Evolutionary conservation across 2,113 vertebrate genomes (phyloP).

Genomic region (Cacatua alba): DNA sequence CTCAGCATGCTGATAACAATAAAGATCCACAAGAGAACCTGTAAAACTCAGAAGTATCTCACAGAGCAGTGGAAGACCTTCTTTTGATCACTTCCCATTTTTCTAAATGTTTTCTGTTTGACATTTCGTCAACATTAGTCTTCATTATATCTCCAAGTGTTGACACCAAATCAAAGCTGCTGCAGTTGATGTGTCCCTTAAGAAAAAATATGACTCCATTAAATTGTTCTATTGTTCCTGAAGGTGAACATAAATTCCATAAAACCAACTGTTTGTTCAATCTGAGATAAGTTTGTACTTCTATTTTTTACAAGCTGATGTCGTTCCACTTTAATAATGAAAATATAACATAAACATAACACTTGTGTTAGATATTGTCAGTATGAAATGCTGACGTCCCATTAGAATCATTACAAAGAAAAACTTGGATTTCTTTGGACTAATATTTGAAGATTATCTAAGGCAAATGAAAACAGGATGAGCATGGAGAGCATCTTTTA

Average conservation of each 20-base stretch:
- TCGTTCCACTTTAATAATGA: not conserved
- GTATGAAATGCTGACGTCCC: not conserved
- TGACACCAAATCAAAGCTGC: conserved; percentile 3
- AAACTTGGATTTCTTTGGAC: not conserved
- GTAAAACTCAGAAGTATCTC: not conserved
- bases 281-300: not conserved
- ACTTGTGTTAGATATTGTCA: not conserved
- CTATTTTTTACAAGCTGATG: not conserved
- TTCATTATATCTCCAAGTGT: not conserved
- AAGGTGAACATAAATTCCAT: not conserved
- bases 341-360: conserved; percentile 5
- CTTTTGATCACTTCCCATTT: not conserved
- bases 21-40: not conserved
- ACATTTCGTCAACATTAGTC: conserved; percentile 4
- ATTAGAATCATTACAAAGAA: not conserved
- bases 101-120: not conserved
- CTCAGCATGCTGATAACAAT: not conserved
- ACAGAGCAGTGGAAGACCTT: not conserved
- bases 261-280: conserved; percentile 12
- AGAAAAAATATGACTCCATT: conserved; percentile 10
- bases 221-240: not conserved
- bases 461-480: not conserved
- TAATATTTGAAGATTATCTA: not conserved
- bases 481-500: not conserved
- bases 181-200: not conserved